These are phyloP conservation scores for Luffia ferchaultella DNA, from an alignment of 2,888 invertebrate genomes.

Conservation along the genomic window DNA sequence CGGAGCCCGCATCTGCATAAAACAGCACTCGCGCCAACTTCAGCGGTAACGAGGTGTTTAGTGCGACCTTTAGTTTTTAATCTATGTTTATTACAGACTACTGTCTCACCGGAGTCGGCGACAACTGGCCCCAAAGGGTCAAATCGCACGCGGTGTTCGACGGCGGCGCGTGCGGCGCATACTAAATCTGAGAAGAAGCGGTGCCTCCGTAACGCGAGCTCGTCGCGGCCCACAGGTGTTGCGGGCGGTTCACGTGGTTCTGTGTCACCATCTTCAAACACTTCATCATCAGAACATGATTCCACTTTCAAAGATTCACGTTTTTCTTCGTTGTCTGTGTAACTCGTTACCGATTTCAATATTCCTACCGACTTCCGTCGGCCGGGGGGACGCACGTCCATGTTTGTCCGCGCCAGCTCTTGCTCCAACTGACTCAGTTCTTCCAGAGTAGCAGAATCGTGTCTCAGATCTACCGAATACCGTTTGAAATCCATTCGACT, in stretches of 20 bases:
- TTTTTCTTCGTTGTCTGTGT: slow-evolving; percentile 33
- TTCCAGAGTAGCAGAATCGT: slow-evolving; percentile 43
- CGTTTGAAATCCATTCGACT: slow-evolving; percentile 48
- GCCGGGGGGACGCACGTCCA: slow-evolving; percentile 37
- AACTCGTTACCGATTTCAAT: slow-evolving; percentile 48
- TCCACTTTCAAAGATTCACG: slow-evolving; percentile 24
- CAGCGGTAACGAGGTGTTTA: no score
- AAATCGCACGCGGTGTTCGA: slow-evolving; percentile 79
- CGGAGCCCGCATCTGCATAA: no score
- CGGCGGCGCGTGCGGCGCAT: slow-evolving; percentile 74
- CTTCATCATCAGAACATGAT: slow-evolving; percentile 59
- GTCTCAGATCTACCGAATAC: slow-evolving; percentile 49
- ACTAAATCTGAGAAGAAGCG: slow-evolving; percentile 82
- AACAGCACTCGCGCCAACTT: no score
- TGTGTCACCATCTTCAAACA: slow-evolving; percentile 62
- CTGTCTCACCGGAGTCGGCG: slow-evolving; percentile 62
- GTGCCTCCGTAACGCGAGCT: slow-evolving; percentile 77
- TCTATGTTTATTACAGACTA: no score
- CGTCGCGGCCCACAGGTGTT: slow-evolving; percentile 81
- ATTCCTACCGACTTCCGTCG: slow-evolving; percentile 56
- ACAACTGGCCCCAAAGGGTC: slow-evolving; percentile 75
- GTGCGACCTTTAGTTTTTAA: no score
- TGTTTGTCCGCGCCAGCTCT: slow-evolving; percentile 47
- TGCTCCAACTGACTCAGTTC: slow-evolving; percentile 44
- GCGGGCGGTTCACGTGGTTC: slow-evolving; percentile 74